Conservation (phyloP, 1,140 invertebrate species). For the Trichoplusia ni region DNA sequence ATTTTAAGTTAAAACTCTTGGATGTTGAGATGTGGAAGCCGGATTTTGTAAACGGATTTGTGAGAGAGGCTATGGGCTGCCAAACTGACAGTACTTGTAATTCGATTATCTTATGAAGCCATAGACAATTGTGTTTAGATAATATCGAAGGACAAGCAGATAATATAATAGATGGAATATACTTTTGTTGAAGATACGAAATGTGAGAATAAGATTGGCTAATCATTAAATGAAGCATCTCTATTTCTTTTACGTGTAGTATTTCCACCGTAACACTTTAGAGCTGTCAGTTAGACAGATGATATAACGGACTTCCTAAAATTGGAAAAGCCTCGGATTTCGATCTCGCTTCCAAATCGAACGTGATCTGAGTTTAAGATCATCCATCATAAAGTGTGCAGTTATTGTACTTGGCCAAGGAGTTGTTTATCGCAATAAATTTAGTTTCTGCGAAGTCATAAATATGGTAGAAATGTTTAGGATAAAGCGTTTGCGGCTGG, state of each 20-base stretch:
- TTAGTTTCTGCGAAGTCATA: slow-evolving; percentile 12
- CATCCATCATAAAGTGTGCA: slow-evolving; percentile 16
- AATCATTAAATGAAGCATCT: too few species aligned
- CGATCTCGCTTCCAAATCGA: not conserved
- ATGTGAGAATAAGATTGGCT: too few species aligned
- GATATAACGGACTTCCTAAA: too few species aligned
- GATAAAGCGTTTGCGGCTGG: slow-evolving; percentile 11
- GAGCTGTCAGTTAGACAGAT: too few species aligned
- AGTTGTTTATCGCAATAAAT: slow-evolving; percentile 22
- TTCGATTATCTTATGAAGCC: not conserved
- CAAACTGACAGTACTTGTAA: not conserved
- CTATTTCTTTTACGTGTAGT: not conserved
- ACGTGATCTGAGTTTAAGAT: not conserved
- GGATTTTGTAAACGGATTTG: slow-evolving; percentile 27
- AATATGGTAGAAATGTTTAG: slow-evolving; percentile 10
- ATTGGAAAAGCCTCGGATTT: not conserved
- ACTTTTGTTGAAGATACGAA: too few species aligned
- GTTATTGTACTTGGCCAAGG: slow-evolving; percentile 11
- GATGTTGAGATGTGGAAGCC: not conserved
- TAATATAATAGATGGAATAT: too few species aligned
- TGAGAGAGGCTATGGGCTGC: not conserved
- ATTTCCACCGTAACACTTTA: too few species aligned
- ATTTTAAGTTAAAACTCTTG: slow-evolving; percentile 32
- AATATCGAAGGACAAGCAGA: too few species aligned
- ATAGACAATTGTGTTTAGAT: not conserved